Evolutionary conservation across 2,113 vertebrate genomes (phyloP), one percentile per base, ranked within the genome.

Genomic region (Albula goreensis): DNA sequence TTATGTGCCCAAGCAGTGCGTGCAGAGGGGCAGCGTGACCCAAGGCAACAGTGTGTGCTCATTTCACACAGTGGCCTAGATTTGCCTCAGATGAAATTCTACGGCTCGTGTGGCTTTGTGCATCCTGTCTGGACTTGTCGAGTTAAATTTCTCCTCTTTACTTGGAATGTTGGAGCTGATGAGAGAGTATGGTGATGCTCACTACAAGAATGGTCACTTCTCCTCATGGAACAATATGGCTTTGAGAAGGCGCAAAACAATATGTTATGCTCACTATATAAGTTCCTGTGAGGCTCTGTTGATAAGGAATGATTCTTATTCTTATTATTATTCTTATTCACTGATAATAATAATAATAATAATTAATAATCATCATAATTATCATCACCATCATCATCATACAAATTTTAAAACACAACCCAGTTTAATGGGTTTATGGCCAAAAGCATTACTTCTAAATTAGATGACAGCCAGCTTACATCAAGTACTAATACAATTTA

Each of bases 71-170:
- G 74, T 92, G 85, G 74, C 89, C 87, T 90, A 90, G 88, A 87
- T 93, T 93, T 53, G 85, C 86, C 81, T 87, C 88, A 84, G 89
- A 89, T 88, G 70, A 78, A 89, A 31, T 17, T 85, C 25, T 10
- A 12, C 57, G 7, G 49, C 84, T 57, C 15, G 53, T 12, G 25
- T n/a, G 2, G 19, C 2, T 51, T 1, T 50, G 12, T 80, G 4
- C 3, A 8, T 84, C 90, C 6, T n/a, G 87, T 86, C 91, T 85
- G 82, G 82, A 88, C 92, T 85, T 77, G 91, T 89, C 83, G 25
- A 89, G 48, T 49, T 11, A 17, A 15, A 79, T 79, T 17, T 79
- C 78, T 50, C 78, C 10, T 79, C 78, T 7, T 6, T 41, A 78
- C 77, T 70, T 22, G 31, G n/a, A 74, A 31, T 74, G 22, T n/a